These are phyloP conservation scores for Eueremaeus valkanovi DNA, from an alignment of 2,888 invertebrate species.

Conservation along the genomic window DNA sequence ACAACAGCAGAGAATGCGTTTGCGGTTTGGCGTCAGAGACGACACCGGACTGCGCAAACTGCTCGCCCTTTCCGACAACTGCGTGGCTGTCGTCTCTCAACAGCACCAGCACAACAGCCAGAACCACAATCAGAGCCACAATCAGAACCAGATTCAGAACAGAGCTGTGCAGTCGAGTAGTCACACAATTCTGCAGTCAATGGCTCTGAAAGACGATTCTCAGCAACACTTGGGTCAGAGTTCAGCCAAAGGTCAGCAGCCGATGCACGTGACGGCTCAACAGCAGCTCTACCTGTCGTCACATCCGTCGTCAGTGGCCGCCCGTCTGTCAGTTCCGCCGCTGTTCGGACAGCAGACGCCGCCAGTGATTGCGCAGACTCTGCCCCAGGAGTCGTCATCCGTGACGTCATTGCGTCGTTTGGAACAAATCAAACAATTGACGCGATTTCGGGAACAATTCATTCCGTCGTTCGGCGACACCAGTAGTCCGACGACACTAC, in stretches of 20 bases:
- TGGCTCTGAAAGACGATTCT: too few relatives aligned
- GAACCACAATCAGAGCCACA: too few relatives aligned
- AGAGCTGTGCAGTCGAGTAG: too few relatives aligned
- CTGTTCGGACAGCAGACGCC: neutral
- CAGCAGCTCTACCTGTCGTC: neutral
- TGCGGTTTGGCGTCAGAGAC: slow-evolving; percentile 73
- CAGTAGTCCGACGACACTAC: too few relatives aligned
- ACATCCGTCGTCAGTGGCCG: neutral
- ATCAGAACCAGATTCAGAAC: too few relatives aligned
- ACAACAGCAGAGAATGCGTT: too few relatives aligned
- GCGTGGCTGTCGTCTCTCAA: slow-evolving; percentile 9
- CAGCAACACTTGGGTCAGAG: too few relatives aligned
- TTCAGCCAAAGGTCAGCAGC: too few relatives aligned
- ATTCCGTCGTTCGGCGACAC: neutral
- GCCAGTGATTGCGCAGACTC: slow-evolving; percentile 40
- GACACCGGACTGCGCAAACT: slow-evolving; percentile 96
- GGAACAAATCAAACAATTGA: slow-evolving; percentile 41
- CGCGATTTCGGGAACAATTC: slow-evolving; percentile 20
- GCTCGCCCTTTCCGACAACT: slow-evolving; percentile 67
- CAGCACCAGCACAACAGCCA: too few relatives aligned
- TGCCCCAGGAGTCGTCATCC: slow-evolving; percentile 39
- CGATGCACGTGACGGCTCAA: neutral
- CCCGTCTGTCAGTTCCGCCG: neutral
- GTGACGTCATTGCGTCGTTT: slow-evolving; percentile 41
- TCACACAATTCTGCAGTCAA: too few relatives aligned